Conservation (phyloP, 2,888 invertebrate species). For the Drosophila subquinaria region DNA sequence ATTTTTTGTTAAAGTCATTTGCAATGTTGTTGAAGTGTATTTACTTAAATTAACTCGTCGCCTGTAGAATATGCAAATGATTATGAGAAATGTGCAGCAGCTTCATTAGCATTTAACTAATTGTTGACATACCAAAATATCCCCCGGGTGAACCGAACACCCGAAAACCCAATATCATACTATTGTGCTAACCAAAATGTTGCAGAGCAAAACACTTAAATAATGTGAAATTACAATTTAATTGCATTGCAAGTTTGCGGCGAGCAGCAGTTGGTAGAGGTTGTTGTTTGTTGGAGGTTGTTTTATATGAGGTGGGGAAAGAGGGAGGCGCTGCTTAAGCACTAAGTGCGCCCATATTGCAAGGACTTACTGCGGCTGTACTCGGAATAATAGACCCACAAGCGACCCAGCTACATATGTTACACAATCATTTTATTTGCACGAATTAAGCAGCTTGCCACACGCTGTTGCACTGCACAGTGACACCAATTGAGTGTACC, state of each 20-base stretch:
- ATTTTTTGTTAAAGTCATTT: neutral
- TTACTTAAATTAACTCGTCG: slow-evolving; percentile 32
- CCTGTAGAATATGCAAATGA: slow-evolving; percentile 21
- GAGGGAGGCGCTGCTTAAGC: slow-evolving; percentile 32
- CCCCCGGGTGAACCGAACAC: slow-evolving; percentile 3
- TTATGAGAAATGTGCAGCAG: slow-evolving; percentile 42
- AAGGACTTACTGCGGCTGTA: slow-evolving; percentile 47
- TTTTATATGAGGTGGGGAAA: neutral
- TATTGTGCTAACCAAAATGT: slow-evolving; percentile 59
- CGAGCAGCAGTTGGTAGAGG: slow-evolving; percentile 11
- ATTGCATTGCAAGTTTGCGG: slow-evolving; percentile 77
- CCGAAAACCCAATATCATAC: slow-evolving; percentile 17
- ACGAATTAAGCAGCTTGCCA: slow-evolving; percentile 71
- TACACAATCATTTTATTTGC: slow-evolving; percentile 81
- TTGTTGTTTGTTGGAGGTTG: too few relatives aligned
- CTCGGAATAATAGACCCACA: slow-evolving; percentile 69
- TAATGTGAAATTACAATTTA: slow-evolving; percentile 78
- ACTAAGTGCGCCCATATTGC: slow-evolving; percentile 54
- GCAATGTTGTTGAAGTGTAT: neutral
- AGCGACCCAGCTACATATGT: slow-evolving; percentile 66
- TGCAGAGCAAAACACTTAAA: slow-evolving; percentile 74
- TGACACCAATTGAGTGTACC: slow-evolving; percentile 21
- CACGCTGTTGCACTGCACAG: slow-evolving; percentile 52
- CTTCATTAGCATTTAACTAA: slow-evolving; percentile 59
- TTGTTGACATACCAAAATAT: slow-evolving; percentile 73